These are phyloP conservation scores for Dendrocopos noguchii DNA, from an alignment of 2,113 vertebrate genomes.

Conservation along the genomic window DNA sequence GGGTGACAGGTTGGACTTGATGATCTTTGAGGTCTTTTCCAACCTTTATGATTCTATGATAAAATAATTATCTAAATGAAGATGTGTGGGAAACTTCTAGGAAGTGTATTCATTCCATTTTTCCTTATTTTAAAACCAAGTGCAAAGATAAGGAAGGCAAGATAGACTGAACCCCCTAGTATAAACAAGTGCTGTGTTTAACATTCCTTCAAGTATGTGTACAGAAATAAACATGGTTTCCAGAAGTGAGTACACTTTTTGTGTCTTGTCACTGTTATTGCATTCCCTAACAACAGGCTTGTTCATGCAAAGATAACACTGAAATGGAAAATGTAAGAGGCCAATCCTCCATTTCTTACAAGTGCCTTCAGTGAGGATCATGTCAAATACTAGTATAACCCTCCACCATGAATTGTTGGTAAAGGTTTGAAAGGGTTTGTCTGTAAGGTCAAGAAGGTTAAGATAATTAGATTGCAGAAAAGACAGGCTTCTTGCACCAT, in stretches of 20 bases:
- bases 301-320: neutral
- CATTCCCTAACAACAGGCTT: neutral
- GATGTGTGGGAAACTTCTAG: neutral
- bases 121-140: neutral
- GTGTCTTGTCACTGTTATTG: neutral
- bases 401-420: neutral
- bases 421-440: slow-evolving; percentile 4
- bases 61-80: neutral
- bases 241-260: neutral
- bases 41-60: neutral
- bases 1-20: too few species aligned
- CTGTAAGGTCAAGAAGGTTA: neutral
- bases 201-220: neutral
- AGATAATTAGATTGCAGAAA: neutral
- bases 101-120: neutral
- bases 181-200: neutral
- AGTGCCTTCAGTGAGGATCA: neutral
- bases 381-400: neutral
- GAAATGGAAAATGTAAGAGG: neutral
- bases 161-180: accelerated
- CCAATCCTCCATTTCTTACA: neutral
- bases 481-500: neutral
- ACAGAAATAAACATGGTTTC: slow-evolving; percentile 39
- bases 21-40: too few species aligned
- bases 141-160: neutral